phyloP scores from a whole-genome alignment of 2,888 invertebrate species.

The Conus canariensis region DNA sequence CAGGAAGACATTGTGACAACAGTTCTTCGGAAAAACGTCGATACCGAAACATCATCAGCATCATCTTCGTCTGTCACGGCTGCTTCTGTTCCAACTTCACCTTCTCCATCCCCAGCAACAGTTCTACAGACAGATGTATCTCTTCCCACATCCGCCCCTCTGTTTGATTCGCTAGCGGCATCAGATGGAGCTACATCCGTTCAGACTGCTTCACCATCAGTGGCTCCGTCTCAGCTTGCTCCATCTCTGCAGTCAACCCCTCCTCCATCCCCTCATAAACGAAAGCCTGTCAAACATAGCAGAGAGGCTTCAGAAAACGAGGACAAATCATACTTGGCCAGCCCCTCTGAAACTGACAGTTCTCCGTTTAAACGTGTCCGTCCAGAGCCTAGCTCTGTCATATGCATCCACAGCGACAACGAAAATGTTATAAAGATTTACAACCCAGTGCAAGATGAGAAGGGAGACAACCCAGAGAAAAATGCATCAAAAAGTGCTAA shows the following conservation, averaged over 20 bases:
- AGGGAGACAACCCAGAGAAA: neutral
- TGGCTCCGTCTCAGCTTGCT: neutral
- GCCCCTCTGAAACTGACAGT: constrained; percentile 24
- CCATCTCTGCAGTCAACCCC: neutral
- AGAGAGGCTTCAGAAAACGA: constrained; percentile 11
- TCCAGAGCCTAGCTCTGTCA: constrained; percentile 26
- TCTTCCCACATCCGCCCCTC: neutral
- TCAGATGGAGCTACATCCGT: neutral
- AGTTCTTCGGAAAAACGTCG: neutral
- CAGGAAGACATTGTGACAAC: constrained; percentile 64
- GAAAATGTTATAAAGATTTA: constrained; percentile 42
- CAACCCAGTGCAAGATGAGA: neutral
- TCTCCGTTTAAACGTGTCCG: neutral
- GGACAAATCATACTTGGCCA: neutral
- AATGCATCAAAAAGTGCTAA: neutral
- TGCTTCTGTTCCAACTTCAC: neutral
- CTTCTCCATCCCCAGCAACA: neutral
- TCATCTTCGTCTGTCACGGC: constrained; percentile 16
- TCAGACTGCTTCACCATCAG: neutral
- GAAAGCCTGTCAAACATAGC: constrained; percentile 11
- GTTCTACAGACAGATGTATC: constrained; percentile 22
- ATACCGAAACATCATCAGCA: constrained; percentile 21
- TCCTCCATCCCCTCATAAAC: constrained; percentile 28
- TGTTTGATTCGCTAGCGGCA: neutral
- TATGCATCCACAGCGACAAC: constrained; percentile 47